These are phyloP conservation scores for Myotis davidii DNA, from an alignment of 2,113 vertebrate genomes.

Conservation along the genomic window DNA sequence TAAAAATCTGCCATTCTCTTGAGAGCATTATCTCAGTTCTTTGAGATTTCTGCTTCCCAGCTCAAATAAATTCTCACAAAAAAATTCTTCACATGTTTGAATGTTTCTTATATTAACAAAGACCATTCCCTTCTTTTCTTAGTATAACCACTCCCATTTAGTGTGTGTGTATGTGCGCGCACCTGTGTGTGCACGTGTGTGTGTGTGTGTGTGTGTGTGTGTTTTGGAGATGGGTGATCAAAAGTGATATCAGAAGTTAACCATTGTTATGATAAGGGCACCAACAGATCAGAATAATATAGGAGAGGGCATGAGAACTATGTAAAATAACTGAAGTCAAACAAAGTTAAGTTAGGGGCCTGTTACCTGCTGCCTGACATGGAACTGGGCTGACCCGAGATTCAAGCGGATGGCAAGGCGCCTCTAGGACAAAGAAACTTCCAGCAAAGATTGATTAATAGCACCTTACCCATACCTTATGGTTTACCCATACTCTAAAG, in stretches of 20 bases:
- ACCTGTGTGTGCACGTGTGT: background rate
- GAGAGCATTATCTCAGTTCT: too few species aligned
- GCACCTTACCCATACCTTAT: background rate
- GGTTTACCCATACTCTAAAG: background rate
- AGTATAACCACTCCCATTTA: background rate
- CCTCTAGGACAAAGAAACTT: background rate
- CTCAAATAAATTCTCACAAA: too few species aligned
- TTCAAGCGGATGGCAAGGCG: too few species aligned
- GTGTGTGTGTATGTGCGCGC: background rate
- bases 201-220: background rate
- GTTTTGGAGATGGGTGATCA: background rate
- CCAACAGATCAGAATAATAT: background rate
- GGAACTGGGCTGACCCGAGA: background rate
- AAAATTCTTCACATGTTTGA: too few species aligned
- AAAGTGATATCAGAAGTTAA: background rate
- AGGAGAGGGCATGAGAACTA: background rate
- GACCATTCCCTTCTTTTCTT: background rate
- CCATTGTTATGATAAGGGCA: background rate
- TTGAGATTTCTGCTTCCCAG: too few species aligned
- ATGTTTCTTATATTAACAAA: background rate
- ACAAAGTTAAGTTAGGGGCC: background rate
- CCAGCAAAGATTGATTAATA: too few species aligned
- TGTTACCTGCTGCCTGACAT: background rate
- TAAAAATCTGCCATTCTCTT: too few species aligned
- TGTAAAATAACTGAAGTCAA: too few species aligned